Evolutionary conservation across 2,888 invertebrate species (phyloP).

Genomic region (Cantharis rustica): DNA sequence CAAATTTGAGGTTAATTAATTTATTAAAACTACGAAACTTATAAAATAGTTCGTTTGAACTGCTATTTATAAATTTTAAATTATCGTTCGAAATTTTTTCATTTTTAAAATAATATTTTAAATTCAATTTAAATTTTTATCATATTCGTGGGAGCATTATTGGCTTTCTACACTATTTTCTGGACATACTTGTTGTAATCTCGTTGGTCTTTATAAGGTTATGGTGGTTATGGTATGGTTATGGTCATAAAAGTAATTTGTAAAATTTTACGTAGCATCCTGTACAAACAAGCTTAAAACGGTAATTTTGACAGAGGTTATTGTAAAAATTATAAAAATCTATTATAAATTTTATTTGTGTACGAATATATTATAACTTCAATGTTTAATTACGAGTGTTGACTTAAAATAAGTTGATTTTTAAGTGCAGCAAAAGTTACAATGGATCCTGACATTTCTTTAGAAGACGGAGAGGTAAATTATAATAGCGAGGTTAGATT

Average conservation of each 20-base stretch:
- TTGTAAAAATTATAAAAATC: background rate
- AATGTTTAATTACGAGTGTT: background rate
- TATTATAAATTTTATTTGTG: background rate
- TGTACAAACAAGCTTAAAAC: background rate
- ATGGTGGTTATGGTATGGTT: too few relatives aligned
- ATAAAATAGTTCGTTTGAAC: background rate
- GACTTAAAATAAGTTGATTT: background rate
- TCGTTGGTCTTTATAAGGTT: too few relatives aligned
- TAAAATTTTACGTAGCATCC: background rate
- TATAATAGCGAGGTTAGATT: background rate
- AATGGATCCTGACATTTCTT: conserved; percentile 29
- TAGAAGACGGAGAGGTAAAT: conserved; percentile 41
- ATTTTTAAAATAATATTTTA: background rate
- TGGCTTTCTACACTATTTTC: background rate
- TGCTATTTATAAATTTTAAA: too few relatives aligned
- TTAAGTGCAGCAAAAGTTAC: background rate
- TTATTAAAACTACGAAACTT: background rate
- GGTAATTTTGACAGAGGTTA: background rate
- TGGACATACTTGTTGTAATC: background rate
- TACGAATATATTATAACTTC: background rate
- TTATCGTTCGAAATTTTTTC: background rate
- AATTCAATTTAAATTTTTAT: background rate
- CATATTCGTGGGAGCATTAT: background rate
- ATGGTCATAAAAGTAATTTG: background rate
- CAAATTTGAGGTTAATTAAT: background rate